Percentiles rank a stretch among this genome's conserved stretches.
Evolutionary conservation across 2,888 invertebrate genomes (phyloP).

Genomic region (Synanthedon tipuliformis): DNA sequence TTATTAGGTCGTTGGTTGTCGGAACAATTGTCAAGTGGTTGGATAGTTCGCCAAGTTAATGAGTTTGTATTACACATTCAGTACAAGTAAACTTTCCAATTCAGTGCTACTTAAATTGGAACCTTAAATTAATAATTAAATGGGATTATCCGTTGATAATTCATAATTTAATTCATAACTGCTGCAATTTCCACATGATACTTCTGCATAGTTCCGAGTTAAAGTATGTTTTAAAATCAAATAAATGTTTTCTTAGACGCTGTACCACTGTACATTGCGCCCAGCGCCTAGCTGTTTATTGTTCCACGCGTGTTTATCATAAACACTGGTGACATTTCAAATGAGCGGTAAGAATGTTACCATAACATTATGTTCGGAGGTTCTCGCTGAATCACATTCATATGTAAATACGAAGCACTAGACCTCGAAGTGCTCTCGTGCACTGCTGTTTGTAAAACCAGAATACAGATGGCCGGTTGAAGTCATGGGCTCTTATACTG

Average conservation of each 20-base stretch:
- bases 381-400: conserved; percentile 25
- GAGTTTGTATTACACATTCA: no score
- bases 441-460: conserved; percentile 8
- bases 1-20: no score
- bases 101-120: no score
- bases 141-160: no score
- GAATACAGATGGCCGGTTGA: conserved; percentile 1
- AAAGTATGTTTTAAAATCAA: no score
- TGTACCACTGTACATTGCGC: conserved; percentile 3
- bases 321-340: conserved; percentile 26
- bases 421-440: conserved; percentile 1
- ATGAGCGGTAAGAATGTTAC: conserved; percentile 23
- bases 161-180: no score
- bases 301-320: conserved; percentile 24
- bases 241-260: neutral
- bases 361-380: conserved; percentile 19
- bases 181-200: no score
- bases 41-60: no score
- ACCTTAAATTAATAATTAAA: no score
- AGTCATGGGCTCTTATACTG: neutral
- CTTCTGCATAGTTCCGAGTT: no score
- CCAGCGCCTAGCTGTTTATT: conserved; percentile 15
- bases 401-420: conserved; percentile 23
- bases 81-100: no score
- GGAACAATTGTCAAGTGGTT: no score